Conservation (phyloP, 2,797 vertebrate species). For the Cheirogaleus major region DNA sequence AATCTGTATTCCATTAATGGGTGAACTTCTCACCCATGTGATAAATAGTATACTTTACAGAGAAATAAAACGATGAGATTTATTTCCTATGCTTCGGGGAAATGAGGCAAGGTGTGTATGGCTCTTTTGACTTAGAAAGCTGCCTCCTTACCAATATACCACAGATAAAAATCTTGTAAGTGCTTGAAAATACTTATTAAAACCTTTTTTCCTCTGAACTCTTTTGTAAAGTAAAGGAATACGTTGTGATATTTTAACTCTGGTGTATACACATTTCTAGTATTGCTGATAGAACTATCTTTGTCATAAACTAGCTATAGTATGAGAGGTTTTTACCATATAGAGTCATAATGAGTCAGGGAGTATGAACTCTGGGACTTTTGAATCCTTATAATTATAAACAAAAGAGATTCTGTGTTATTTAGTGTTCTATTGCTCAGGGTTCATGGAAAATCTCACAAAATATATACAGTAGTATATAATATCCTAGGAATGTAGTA, state of each 20-base stretch:
- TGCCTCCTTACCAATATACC: not conserved
- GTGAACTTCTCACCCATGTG: conserved; percentile 68
- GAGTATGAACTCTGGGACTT: not conserved
- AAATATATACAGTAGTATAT: not conserved
- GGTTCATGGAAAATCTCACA: not conserved
- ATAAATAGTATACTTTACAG: conserved; percentile 72
- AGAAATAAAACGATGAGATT: conserved; percentile 61
- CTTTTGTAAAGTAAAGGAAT: not conserved
- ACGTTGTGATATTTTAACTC: not conserved
- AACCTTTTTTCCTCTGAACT: not conserved
- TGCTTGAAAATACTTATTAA: not conserved
- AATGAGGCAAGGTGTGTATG: not conserved
- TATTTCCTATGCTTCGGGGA: conserved; percentile 45
- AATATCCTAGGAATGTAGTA: not conserved
- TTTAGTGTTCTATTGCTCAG: not conserved
- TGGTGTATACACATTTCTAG: not conserved
- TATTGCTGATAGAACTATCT: not conserved
- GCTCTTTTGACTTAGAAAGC: conserved; percentile 39
- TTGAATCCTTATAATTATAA: not conserved
- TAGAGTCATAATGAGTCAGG: not conserved
- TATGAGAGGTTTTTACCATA: not conserved
- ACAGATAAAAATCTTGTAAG: not conserved
- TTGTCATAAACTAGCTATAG: not conserved
- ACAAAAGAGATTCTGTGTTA: not conserved
- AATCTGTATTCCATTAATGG: conserved; percentile 73